phyloP scores from a whole-genome alignment of 2,113 vertebrate species.

The Prunella himalayana region DNA sequence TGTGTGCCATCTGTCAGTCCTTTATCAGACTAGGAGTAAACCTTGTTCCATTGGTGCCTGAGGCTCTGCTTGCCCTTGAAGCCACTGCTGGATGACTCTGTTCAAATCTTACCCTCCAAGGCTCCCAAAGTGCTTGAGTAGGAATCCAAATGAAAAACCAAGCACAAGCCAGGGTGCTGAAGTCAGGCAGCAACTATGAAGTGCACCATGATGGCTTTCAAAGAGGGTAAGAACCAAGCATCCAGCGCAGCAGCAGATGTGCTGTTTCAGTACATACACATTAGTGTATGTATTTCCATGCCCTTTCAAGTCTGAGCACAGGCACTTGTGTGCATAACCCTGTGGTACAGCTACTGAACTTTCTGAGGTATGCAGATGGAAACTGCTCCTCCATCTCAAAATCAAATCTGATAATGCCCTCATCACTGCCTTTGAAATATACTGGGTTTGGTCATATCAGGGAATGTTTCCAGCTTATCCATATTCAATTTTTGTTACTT shows the following conservation, averaged over 20 bases:
- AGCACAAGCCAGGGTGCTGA: neutral
- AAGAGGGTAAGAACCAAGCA: accelerated
- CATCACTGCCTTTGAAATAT: neutral
- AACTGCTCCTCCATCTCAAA: neutral
- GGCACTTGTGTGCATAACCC: neutral
- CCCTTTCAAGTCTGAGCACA: neutral
- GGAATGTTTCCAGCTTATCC: neutral
- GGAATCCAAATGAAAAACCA: neutral
- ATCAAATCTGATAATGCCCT: neutral
- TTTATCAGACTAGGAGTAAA: neutral
- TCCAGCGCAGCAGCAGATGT: neutral
- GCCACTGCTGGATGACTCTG: neutral
- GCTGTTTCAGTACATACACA: neutral
- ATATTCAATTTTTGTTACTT: neutral
- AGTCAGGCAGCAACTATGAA: neutral
- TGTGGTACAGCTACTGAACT: neutral
- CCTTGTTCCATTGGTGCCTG: neutral
- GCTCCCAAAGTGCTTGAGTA: neutral
- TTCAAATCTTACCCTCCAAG: neutral
- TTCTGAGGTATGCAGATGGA: accelerated
- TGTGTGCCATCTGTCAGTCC: neutral
- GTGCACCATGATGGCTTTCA: neutral
- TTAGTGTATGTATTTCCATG: neutral
- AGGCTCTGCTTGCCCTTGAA: neutral
- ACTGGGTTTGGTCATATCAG: neutral